Conservation (phyloP, 2,113 vertebrate species). For the Alouatta palliata region DNA sequence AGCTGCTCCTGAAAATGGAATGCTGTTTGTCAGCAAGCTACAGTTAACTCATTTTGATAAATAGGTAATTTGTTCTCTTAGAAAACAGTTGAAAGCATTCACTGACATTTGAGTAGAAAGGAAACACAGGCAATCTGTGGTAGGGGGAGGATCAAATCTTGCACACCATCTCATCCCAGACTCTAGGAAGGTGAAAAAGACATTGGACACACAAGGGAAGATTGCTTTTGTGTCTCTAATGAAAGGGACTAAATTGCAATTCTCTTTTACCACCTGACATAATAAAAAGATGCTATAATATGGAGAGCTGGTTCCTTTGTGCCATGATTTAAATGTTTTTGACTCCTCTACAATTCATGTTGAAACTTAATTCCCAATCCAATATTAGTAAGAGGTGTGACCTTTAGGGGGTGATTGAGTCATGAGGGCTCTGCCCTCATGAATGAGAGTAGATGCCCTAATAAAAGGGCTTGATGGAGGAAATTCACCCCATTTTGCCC, state of each 20-base stretch:
- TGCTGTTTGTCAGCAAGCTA: constrained; percentile 76
- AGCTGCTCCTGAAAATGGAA: constrained; percentile 71
- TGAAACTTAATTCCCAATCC: neutral
- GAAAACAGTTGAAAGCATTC: constrained; percentile 62
- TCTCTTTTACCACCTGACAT: neutral
- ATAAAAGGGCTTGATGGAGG: neutral
- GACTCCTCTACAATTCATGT: neutral
- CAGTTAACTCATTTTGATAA: constrained; percentile 71
- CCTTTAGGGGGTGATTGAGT: neutral
- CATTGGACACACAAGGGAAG: neutral
- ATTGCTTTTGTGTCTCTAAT: neutral
- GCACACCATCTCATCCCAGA: neutral
- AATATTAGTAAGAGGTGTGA: neutral
- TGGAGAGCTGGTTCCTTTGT: neutral
- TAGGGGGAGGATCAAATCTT: neutral
- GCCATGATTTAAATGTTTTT: neutral
- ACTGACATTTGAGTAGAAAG: constrained; percentile 48
- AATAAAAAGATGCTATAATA: neutral
- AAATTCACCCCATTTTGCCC: neutral
- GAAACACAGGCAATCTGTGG: constrained; percentile 7
- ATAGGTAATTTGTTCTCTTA: constrained; percentile 67
- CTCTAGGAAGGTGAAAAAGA: neutral
- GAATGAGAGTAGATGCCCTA: neutral
- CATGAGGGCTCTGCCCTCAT: neutral
- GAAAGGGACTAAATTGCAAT: neutral